Base-by-base conservation (phyloP, 2,797 vertebrate species). In the Karalla daura region DNA sequence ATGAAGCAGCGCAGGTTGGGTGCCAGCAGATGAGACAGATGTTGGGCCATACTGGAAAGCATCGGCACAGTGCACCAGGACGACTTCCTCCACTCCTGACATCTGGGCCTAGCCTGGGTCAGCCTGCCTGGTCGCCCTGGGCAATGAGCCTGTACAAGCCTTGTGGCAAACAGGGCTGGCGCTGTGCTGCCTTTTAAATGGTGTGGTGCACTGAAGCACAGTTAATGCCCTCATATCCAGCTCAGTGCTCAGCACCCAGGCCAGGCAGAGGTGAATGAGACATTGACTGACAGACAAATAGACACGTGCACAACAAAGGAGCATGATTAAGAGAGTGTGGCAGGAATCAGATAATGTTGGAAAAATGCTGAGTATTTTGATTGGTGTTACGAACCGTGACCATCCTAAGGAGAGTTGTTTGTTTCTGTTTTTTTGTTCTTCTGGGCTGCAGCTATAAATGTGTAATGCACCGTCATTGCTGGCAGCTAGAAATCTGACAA, bases 21-120 rank as follows among this genome's bases (percentile, higher is more conserved):
- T 46, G 95, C 92, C 96, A 96, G 96, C 95, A 97, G 96, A 95
- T 92, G 94, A 95, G 95, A 94, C 96, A 98, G 96, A 97, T 98
- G 98, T 97, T 95, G 77, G 87, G 89, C 94, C 96, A 97, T 96
- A 95, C 96, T 96, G 97, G 92, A 95, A 94, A 88, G 94, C 94
- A 91, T 92, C 91, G 76, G 94, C 94, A 90, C 95, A 94, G 94
- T 95, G 95, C 95, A 96, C 92, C 94, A 95, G 94, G 93, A 94
- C 78, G 92, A 93, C 89, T 89, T 92, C 92, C 87, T 93, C 93
- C 90, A 90, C 95, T 96, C 95, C 87, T 92, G 96, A 98, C 97
- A 98, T 99, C 97, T 99, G 98, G 96, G 94, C 92, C 78, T 89
- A 91, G 91, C 93, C 93, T 91, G 94, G 95, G 95, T 95, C 90